Evolutionary conservation across 2,888 invertebrate species (phyloP).

Genomic region (Drosophila picticornis): DNA sequence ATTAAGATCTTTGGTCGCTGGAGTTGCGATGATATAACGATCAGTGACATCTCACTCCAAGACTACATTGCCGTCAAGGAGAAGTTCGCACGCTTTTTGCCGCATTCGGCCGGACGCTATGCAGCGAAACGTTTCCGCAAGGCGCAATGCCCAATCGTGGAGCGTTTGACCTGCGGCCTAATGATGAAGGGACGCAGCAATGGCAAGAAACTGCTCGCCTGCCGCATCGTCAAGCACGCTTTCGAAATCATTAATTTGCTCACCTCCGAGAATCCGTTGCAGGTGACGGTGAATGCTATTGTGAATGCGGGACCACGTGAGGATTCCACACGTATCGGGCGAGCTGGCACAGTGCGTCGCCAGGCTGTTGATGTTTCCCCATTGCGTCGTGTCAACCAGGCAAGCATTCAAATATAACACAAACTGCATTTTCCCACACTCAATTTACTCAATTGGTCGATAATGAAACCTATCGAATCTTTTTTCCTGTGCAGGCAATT

Average conservation of each 20-base stretch:
- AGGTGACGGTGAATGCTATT: conserved; percentile 88
- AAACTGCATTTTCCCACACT: not conserved
- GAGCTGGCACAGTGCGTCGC: conserved; percentile 99
- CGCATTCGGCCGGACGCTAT: conserved; percentile 99
- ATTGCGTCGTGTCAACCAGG: conserved; percentile 97
- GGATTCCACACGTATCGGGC: conserved; percentile 99
- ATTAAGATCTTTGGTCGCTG: conserved; percentile 98
- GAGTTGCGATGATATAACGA: conserved; percentile 99
- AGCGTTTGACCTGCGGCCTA: conserved; percentile 97
- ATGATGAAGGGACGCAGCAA: conserved; percentile 99
- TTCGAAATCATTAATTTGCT: conserved; percentile 89
- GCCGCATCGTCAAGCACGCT: conserved; percentile 99
- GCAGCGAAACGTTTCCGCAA: conserved; percentile 99
- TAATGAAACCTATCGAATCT: not conserved
- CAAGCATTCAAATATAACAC: conserved; percentile 48
- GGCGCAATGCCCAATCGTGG: conserved; percentile 99
- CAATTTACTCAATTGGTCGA: not conserved
- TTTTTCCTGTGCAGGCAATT: conserved; percentile 89
- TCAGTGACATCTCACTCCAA: conserved; percentile 98
- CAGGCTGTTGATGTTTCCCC: conserved; percentile 99
- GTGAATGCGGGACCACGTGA: conserved; percentile 99
- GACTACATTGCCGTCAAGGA: conserved; percentile 98
- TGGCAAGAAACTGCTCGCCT: conserved; percentile 99
- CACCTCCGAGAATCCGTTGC: conserved; percentile 56
- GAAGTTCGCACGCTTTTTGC: conserved; percentile 98